phyloP scores from a whole-genome alignment of 2,888 invertebrate species.

The Drosophila mimetica region DNA sequence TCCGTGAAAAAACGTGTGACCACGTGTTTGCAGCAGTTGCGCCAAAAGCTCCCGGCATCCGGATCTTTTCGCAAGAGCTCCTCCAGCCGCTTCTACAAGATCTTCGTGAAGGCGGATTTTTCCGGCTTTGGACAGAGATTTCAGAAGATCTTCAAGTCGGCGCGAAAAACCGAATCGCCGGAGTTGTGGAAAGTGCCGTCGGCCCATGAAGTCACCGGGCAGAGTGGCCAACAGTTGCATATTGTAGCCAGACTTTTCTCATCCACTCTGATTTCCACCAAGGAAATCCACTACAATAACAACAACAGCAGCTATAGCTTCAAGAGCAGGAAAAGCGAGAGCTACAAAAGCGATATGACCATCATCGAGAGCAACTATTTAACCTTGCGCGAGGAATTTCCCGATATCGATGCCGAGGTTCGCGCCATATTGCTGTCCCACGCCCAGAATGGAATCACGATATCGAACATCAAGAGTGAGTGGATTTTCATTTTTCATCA shows the following conservation, averaged over 20 bases:
- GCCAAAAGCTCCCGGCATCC: slow-evolving; percentile 47
- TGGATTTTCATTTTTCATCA: not conserved
- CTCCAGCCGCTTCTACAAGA: slow-evolving; percentile 38
- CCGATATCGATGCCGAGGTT: slow-evolving; percentile 79
- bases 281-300: slow-evolving; percentile 3
- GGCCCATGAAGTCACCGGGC: slow-evolving; percentile 11
- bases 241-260: slow-evolving; percentile 73
- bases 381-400: slow-evolving; percentile 75
- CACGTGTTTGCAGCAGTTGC: slow-evolving; percentile 79
- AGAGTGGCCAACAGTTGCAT: slow-evolving; percentile 52
- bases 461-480: slow-evolving; percentile 82
- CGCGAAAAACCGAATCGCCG: slow-evolving; percentile 17
- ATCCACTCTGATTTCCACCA: slow-evolving; percentile 65
- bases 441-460: slow-evolving; percentile 82
- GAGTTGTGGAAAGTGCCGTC: slow-evolving; percentile 14
- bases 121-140: slow-evolving; percentile 49
- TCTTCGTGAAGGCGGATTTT: slow-evolving; percentile 44
- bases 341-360: slow-evolving; percentile 68
- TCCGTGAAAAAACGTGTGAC: slow-evolving; percentile 68
- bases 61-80: slow-evolving; percentile 19
- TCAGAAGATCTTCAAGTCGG: slow-evolving; percentile 49
- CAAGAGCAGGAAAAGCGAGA: slow-evolving; percentile 17
- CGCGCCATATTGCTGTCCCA: slow-evolving; percentile 81
- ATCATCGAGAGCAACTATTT: slow-evolving; percentile 69
- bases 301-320: slow-evolving; percentile 15